Percentiles rank a stretch among this genome's conserved stretches.
phyloP scores from a whole-genome alignment of 2,113 vertebrate genomes.

The Gymnobelideus leadbeateri region DNA sequence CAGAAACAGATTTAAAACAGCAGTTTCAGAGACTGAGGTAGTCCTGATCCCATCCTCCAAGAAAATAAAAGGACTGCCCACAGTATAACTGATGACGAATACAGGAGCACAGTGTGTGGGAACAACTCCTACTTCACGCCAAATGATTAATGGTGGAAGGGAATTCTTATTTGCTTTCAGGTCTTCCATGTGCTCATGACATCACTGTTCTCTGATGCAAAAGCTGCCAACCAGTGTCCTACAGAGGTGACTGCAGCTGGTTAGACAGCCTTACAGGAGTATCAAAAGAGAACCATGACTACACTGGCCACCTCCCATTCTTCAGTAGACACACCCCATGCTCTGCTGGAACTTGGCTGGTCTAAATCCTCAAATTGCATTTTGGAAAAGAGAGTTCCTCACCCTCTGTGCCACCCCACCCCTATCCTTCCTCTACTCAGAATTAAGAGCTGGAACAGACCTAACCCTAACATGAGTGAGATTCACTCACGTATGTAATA shows the following conservation, averaged over 20 bases:
- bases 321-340: not conserved
- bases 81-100: not conserved
- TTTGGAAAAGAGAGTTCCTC: not conserved
- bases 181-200: rapidly evolving
- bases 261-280: not conserved
- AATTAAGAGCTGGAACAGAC: not conserved
- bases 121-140: not conserved
- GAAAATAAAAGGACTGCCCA: slow-evolving; percentile 6
- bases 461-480: not conserved
- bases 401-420: not conserved
- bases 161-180: not conserved
- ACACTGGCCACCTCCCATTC: not conserved
- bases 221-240: not conserved
- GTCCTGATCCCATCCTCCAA: not conserved
- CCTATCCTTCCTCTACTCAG: not conserved
- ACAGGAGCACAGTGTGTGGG: not conserved
- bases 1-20: slow-evolving; percentile 25
- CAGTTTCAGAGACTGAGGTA: not conserved
- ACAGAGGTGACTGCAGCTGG: not conserved
- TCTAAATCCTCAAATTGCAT: not conserved
- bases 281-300: not conserved
- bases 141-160: not conserved
- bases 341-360: not conserved
- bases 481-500: rapidly evolving
- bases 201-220: not conserved